Evolutionary conservation across 1,140 invertebrate species (phyloP), one percentile per base, ranked within the genome.

Genomic region (Aphelinus certus): DNA sequence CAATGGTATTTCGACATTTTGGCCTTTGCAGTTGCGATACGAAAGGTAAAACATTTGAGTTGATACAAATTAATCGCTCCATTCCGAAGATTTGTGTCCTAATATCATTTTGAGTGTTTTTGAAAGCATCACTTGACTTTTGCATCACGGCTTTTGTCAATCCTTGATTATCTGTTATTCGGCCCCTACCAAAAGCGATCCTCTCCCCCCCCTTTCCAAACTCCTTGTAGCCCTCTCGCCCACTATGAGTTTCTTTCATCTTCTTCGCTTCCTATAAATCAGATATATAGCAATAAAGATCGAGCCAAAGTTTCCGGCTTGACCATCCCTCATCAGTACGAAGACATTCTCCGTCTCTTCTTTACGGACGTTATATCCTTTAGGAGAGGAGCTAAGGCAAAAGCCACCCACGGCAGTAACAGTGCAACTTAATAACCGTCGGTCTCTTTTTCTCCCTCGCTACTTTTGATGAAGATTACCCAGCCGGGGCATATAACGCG

Each of bases 401-500:
- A 65, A 65, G 49, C 63, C 48, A 65, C n/a, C 63, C 49, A 65
- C 63, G 26, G 49, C 26, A 53, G 63, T 53, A 45, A 26, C 26
- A 26, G 26, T 42, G 3, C 10, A 55, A 43, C 6, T 2, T 53
- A 51, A 51, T 53, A 7, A 65, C 6, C 26, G 26, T 1, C 3
- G 43, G 5, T 61, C 42, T 66, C n/a, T 42, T 45, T 4, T 9
- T n/a, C 49, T 53, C 49, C 10, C 42, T 49, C 26, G 2, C 51
- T 42, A 7, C n/a, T 2, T 60, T 6, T 10, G 45, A 55, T 2
- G 70, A 55, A 64, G n/a, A 62, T 71, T 71, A 64, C 61, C 45
- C 5, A 1, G 45, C 63, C 10, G 5, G 51, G 55, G 45, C 6
- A 67, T 7, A 43, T 53, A 61, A 55, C 7, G 64, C 56, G 45